Conservation (phyloP, 2,797 vertebrate species). For the Gymnodraco acuticeps region DNA sequence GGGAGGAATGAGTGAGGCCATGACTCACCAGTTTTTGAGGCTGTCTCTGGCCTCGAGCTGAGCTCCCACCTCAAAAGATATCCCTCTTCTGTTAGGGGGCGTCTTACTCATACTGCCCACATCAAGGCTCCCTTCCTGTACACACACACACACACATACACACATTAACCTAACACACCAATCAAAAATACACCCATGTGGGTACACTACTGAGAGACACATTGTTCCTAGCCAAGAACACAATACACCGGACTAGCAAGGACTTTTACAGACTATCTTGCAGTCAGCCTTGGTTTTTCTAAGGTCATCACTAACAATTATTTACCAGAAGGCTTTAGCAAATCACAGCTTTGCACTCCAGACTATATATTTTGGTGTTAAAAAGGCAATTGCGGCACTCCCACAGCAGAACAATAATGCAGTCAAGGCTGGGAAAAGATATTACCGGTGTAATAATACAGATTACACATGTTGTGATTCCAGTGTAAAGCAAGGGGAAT, state of each 20-base stretch:
- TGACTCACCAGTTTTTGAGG: constrained; percentile 95
- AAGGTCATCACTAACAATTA: constrained; percentile 19
- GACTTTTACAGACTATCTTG: constrained; percentile 19
- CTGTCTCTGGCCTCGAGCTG: constrained; percentile 97
- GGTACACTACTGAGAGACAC: constrained; percentile 26
- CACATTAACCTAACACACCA: constrained; percentile 47
- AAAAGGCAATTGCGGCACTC: constrained; percentile 22
- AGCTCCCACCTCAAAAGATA: constrained; percentile 98
- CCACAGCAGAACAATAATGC: constrained; percentile 36
- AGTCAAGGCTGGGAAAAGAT: constrained; percentile 18
- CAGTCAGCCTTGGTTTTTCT: constrained; percentile 16
- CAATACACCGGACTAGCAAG: constrained; percentile 16
- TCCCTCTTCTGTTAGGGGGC: constrained; percentile 98
- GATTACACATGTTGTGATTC: constrained; percentile 24
- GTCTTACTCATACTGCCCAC: constrained; percentile 94
- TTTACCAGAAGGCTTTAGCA: background rate
- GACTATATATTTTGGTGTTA: constrained; percentile 28
- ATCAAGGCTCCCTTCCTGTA: constrained; percentile 81
- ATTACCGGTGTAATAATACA: constrained; percentile 11
- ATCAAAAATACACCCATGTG: constrained; percentile 36
- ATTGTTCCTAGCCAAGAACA: constrained; percentile 29
- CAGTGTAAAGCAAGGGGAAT: constrained; percentile 9
- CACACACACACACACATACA: constrained; percentile 44
- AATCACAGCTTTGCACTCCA: constrained; percentile 25
- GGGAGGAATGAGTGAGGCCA: constrained; percentile 72